Evolutionary conservation across 2,888 invertebrate species (phyloP), one percentile per base, ranked within the genome.

Genomic region (Tenthredo amoena): DNA sequence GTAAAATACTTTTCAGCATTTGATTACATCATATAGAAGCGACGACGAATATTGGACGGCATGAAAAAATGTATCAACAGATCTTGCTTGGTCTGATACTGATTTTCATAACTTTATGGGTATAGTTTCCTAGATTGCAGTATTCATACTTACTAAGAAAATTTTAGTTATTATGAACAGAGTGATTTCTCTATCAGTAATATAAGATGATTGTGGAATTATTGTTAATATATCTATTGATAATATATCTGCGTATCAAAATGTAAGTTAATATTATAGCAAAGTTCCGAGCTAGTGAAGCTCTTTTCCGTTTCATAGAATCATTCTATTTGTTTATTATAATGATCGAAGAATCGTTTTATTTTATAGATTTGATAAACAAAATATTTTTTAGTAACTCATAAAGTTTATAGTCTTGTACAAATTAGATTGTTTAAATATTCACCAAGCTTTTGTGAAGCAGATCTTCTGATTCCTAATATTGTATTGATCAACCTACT

Each of bases 21-120:
- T 83, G 43, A 12, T 83, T 2, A n/a, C 9, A 15, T 43, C 83
- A 9, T 83, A 68, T 47, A 50, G 31, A 43, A 10, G 6, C 26
- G 71, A 43, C 21, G 71, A 71, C 31, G 68, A 43, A 7, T 71
- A 47, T 71, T 83, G 83, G 83, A 31, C 37, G 26, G 9, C 83
- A 47, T 83, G 34, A 83, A 47, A 68, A 10, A 18, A n/a, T 15
- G 18, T 34, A 26, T 18, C 10, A 74, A 40, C 72, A 37, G 43
- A 72, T 40, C 37, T 21, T 3, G n/a, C 18, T 37, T 40, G 26
- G 7, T 21, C 72, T 18, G 18, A 74, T 43, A 15, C 9, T 68
- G 34, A 68, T 34, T 34, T 34, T 34, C 0, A 68, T 34, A 34
- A 68, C 34, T 34, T 15, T 34, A 68, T 34, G 18, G 68, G 18